Evolutionary conservation across 2,797 vertebrate genomes (phyloP), one percentile per base, ranked within the genome.

Genomic region (Sebastiscus tertius): DNA sequence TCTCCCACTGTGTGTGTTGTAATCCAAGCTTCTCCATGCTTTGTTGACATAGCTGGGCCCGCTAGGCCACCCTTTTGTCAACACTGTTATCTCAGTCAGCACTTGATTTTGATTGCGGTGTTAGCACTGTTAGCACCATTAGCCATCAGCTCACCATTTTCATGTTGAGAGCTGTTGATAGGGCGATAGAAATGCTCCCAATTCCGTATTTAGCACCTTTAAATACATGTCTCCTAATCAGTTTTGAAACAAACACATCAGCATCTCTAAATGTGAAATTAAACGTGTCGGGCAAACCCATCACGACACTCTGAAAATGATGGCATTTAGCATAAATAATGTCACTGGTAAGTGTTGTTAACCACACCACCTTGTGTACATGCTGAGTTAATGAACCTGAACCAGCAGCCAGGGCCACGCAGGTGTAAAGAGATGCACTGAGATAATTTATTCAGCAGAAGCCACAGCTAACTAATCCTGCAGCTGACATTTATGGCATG

Each of bases 401-500:
- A 60, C 36, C 27, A 20, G 62, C 56, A 79, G 70, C 62, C 46
- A 24, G 29, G 68, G 54, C 16, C 54, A 39, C 65, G 56, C 64
- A 72, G 55, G 22, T 64, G 39, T 73, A 71, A 77, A 61, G 68
- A 79, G 67, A 90, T 86, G 77, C 58, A 75, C n/a, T 5, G 33
- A 77, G 75, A 77, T 92, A 26, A 89, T 90, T 89, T 88, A 88
- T 77, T 77, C 73, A 33, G 72, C 64, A 39, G 52, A 14, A 79
- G 65, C 64, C 80, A 65, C 33, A 73, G 34, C 75, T 65, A 84
- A 88, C 79, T 86, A 82, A 89, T 90, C 77, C 83, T 67, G 54
- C 71, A 36, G 68, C 74, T 88, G 85, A 89, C 90, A 88, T 91
- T 91, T 86, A 87, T 80, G 71, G 76, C 31, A n/a, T 39, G 60